phyloP scores from a whole-genome alignment of 2,888 invertebrate species.

The Drosophila austrosaltans region DNA sequence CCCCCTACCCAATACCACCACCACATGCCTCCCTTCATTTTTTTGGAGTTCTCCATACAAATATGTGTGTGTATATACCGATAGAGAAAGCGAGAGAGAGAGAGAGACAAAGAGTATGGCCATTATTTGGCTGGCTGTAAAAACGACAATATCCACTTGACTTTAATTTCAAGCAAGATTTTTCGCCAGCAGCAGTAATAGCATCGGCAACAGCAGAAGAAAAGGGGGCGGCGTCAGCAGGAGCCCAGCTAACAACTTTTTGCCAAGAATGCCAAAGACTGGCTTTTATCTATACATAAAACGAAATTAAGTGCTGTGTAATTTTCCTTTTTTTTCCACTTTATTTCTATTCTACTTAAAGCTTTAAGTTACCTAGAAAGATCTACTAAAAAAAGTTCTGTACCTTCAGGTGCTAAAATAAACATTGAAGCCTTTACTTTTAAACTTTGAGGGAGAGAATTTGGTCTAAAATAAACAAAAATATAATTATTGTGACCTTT shows the following conservation, averaged over 20 bases:
- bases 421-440: too few relatives aligned
- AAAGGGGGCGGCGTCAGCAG: neutral
- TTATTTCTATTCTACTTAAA: neutral
- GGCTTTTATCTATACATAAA: conserved; percentile 11
- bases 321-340: neutral
- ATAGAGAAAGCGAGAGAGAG: conserved; percentile 1
- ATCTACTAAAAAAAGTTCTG: neutral
- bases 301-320: conserved; percentile 2
- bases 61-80: conserved; percentile 12
- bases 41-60: conserved; percentile 30
- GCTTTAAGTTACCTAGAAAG: neutral
- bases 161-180: conserved; percentile 48
- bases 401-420: neutral
- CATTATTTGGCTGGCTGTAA: conserved; percentile 61
- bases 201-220: neutral
- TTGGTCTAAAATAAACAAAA: too few relatives aligned
- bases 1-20: neutral
- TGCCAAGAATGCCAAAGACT: conserved; percentile 6
- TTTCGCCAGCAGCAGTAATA: conserved; percentile 15
- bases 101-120: conserved; percentile 19
- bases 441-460: too few relatives aligned
- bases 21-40: conserved; percentile 14
- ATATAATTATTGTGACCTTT: too few relatives aligned
- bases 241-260: neutral
- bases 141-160: conserved; percentile 54